Percentiles rank a stretch among this genome's conserved stretches.
phyloP scores from a whole-genome alignment of 92 coral and sea anemone species.

The Actinernus sp. region DNA sequence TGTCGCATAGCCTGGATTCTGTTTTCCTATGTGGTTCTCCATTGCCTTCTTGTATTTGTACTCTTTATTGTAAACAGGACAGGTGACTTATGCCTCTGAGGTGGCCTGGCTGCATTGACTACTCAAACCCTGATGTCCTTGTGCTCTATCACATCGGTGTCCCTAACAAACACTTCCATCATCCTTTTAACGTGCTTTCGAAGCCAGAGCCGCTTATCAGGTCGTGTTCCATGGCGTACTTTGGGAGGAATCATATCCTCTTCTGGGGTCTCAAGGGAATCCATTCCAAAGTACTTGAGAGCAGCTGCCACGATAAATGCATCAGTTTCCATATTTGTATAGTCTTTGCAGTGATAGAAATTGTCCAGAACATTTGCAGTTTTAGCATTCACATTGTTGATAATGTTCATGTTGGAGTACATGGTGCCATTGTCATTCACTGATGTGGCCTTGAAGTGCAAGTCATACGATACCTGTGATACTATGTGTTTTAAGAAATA shows the following conservation, averaged over 20 bases:
- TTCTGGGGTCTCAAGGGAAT: constrained; percentile 6
- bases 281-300: constrained; percentile 62
- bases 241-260: constrained; percentile 46
- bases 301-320: constrained; percentile 50
- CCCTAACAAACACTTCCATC: constrained; percentile 39
- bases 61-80: constrained; percentile 41
- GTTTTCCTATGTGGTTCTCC: constrained; percentile 35
- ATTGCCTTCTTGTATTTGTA: constrained; percentile 46
- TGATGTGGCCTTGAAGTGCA: constrained; percentile 2
- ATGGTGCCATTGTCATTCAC: constrained; percentile 46
- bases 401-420: constrained; percentile 68
- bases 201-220: constrained; percentile 43
- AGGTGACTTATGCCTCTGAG: constrained; percentile 1
- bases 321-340: constrained; percentile 59
- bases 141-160: constrained; percentile 3
- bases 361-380: constrained; percentile 68
- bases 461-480: constrained; percentile 28
- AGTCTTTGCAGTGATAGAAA: constrained; percentile 47
- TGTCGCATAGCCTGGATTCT: constrained; percentile 17
- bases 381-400: constrained; percentile 52
- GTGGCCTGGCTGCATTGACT: constrained; percentile 8
- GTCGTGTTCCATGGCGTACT: background rate
- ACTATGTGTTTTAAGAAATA: too few species aligned
- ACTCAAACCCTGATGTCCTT: constrained; percentile 8
- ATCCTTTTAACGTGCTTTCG: constrained; percentile 35